Percentiles rank a stretch among this genome's conserved stretches.
Conservation (phyloP, 1,140 invertebrate genomes). For the Atta colombica region DNA sequence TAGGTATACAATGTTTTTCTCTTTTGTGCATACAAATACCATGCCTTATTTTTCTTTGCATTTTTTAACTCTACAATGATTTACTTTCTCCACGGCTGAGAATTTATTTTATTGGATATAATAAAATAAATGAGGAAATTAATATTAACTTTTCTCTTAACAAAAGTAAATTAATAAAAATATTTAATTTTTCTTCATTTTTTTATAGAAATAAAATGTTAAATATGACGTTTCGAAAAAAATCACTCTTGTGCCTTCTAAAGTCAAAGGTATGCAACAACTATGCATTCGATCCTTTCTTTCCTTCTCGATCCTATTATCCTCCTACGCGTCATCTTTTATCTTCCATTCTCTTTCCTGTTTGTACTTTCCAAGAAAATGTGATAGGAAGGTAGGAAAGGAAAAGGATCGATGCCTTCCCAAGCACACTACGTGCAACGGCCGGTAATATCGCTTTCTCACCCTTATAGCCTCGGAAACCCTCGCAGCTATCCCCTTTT, state of each 20-base stretch:
- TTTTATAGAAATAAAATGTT: neutral
- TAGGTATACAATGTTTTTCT: neutral
- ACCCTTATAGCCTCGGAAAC: slow-evolving; percentile 26
- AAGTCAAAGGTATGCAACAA: neutral
- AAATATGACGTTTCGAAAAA: neutral
- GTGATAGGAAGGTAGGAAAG: neutral
- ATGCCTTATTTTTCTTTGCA: neutral
- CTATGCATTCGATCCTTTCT: neutral
- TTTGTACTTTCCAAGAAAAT: slow-evolving; percentile 15
- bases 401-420: slow-evolving; percentile 43
- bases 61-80: neutral
- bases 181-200: neutral
- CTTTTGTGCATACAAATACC: neutral
- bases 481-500: slow-evolving; percentile 24
- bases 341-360: slow-evolving; percentile 9
- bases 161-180: neutral
- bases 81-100: neutral
- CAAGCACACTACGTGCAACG: slow-evolving; percentile 40
- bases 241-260: neutral
- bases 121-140: slow-evolving; percentile 1
- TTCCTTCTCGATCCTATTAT: neutral
- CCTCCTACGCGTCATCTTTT: slow-evolving; percentile 31
- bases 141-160: neutral
- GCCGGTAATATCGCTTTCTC: slow-evolving; percentile 56
- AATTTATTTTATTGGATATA: neutral